Evolutionary conservation across 2,797 vertebrate genomes (phyloP), one percentile per base, ranked within the genome.

Genomic region (Rhyacichthys aspro): DNA sequence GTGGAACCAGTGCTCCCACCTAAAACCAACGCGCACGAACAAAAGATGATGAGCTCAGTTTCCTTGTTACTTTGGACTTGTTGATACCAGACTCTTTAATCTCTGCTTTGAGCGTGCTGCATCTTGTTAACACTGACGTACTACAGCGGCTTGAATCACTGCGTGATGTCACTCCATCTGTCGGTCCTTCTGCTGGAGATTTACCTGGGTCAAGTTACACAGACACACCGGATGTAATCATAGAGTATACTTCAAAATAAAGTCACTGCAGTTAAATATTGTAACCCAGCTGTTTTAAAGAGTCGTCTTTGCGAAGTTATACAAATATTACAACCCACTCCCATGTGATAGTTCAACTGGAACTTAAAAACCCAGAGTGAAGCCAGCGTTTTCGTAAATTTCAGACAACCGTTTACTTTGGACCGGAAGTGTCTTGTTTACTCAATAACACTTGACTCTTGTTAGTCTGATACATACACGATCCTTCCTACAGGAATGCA

Each of bases 141-240:
- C 50, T 67, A 74, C 64, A 59, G 61, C 61, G 11, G 55, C 15
- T 58, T 72, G 67, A 72, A 60, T 81, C 72, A 70, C 67, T 67
- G 6, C 55, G 59, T 88, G 78, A 89, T 46, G 84, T 89, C 86
- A 89, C 65, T 55, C 79, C 86, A 86, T 89, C 78, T 85, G 84
- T 66, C 61, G 59, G 16, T 36, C 79, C 73, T 61, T 66, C 83
- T 84, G 76, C 18, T 52, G 5, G 6, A 42, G 19, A 12, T 48
- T 79, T 68, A 73, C 55, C 63, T 73, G 61, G 52, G 17, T 39
- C 43, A 67, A 52, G 28, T 0, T 0, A 5, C 9, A 1, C 19
- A 28, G 0, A 12, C 33, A 6, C 34, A 55, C 70, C 59, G 81
- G 77, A 86, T 76, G 1, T n/a, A 0, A 0, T 17, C 5, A 1